Evolutionary conservation across 2,113 vertebrate genomes (phyloP).

Genomic region (Benitochromis conjunctus): DNA sequence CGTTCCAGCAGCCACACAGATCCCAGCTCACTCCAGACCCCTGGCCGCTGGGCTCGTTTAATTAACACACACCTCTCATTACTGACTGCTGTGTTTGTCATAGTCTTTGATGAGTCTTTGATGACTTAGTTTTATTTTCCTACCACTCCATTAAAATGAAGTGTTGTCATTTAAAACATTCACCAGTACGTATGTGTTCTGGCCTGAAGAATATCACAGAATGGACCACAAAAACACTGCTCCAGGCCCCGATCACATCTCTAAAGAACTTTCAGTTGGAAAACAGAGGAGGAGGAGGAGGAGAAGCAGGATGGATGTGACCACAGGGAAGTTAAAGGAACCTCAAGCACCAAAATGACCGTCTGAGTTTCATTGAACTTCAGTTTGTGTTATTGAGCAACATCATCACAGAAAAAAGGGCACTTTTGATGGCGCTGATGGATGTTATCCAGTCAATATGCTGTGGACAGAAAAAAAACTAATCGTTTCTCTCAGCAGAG

Average conservation of each 20-base stretch:
- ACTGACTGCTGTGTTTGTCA: neutral
- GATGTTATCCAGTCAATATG: neutral
- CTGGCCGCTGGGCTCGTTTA: neutral
- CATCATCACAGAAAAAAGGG: neutral
- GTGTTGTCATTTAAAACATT: neutral
- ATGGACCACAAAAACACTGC: neutral
- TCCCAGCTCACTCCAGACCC: neutral
- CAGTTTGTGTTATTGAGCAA: neutral
- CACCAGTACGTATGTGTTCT: neutral
- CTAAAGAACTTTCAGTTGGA: neutral
- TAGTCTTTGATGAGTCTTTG: neutral
- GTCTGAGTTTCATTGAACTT: neutral
- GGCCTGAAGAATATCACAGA: neutral
- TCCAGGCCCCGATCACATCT: neutral
- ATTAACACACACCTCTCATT: neutral
- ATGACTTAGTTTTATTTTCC: neutral
- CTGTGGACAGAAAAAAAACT: neutral
- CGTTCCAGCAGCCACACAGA: neutral
- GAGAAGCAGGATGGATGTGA: neutral
- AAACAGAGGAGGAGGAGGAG: neutral
- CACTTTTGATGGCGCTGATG: neutral
- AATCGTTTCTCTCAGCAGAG: neutral
- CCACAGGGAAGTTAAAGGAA: neutral
- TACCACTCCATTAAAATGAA: neutral
- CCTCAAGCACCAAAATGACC: neutral